Conservation (phyloP, 2,888 invertebrate genomes). For the Hyposoter didymator region DNA sequence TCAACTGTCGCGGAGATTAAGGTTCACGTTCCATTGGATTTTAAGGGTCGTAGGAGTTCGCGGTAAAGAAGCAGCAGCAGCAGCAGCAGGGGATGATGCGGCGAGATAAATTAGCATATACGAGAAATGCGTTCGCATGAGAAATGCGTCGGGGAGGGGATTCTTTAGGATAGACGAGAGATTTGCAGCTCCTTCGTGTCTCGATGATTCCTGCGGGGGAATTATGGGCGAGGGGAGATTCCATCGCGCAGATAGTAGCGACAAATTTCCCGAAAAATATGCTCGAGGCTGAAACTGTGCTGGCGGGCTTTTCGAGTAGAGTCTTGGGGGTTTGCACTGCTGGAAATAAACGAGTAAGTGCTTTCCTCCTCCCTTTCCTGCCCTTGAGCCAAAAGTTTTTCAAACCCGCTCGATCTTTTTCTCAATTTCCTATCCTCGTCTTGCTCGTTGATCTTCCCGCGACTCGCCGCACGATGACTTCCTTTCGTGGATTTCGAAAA, state of each 20-base stretch:
- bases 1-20: conserved; percentile 54
- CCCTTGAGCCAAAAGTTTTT: conserved; percentile 73
- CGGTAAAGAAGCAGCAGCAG: conserved; percentile 63
- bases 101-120: conserved; percentile 72
- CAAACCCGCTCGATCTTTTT: conserved; percentile 78
- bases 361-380: conserved; percentile 8
- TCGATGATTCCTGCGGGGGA: conserved; percentile 71
- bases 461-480: conserved; percentile 16
- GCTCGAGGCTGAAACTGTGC: conserved; percentile 69
- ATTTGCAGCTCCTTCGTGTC: conserved; percentile 84
- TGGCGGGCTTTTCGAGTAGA: conserved; percentile 25
- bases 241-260: conserved; percentile 80
- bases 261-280: conserved; percentile 84
- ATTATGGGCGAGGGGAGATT: conserved; percentile 83
- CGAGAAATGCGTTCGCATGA: conserved; percentile 21
- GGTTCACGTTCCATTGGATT: conserved; percentile 32
- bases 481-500: conserved; percentile 71
- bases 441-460: conserved; percentile 49
- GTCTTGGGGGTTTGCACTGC: conserved; percentile 26
- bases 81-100: conserved; percentile 50
- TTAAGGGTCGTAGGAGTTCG: conserved; percentile 74
- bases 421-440: conserved; percentile 30
- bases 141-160: conserved; percentile 36
- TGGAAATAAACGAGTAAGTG: conserved; percentile 48
- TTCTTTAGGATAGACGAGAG: conserved; percentile 61